Conservation (phyloP, 2,888 invertebrate genomes). For the Dolomedes plantarius region DNA sequence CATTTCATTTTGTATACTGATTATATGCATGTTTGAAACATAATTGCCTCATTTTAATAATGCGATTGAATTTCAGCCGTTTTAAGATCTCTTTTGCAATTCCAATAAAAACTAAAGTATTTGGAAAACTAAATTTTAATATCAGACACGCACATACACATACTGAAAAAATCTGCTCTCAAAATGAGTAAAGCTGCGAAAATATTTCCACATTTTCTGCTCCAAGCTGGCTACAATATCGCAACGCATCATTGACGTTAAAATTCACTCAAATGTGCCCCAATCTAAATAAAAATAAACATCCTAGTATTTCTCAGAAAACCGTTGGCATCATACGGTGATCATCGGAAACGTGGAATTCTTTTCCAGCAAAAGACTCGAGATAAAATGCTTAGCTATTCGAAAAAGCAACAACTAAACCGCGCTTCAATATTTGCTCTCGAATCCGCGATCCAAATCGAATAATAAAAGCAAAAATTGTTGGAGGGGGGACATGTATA, state of each 20-base stretch:
- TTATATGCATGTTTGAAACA: no score
- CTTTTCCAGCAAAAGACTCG: constrained; percentile 10
- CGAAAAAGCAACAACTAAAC: constrained; percentile 38
- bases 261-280: constrained; percentile 2
- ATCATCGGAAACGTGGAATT: constrained; percentile 1
- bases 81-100: neutral
- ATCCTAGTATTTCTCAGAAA: neutral
- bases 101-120: neutral
- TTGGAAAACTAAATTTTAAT: neutral
- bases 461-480: constrained; percentile 45
- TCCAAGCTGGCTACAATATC: neutral
- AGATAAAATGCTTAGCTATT: constrained; percentile 46
- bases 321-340: constrained; percentile 1
- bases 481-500: neutral
- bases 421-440: constrained; percentile 53
- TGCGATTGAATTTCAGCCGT: no score
- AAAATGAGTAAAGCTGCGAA: neutral
- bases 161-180: neutral
- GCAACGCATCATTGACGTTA: constrained; percentile 14
- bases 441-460: constrained; percentile 50
- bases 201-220: constrained; percentile 8
- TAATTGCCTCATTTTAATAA: no score
- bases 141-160: neutral
- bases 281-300: neutral
- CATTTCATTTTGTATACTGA: no score